These are phyloP conservation scores for Machaerirhynchus nigripectus DNA, from an alignment of 2,113 vertebrate species.

Conservation along the genomic window DNA sequence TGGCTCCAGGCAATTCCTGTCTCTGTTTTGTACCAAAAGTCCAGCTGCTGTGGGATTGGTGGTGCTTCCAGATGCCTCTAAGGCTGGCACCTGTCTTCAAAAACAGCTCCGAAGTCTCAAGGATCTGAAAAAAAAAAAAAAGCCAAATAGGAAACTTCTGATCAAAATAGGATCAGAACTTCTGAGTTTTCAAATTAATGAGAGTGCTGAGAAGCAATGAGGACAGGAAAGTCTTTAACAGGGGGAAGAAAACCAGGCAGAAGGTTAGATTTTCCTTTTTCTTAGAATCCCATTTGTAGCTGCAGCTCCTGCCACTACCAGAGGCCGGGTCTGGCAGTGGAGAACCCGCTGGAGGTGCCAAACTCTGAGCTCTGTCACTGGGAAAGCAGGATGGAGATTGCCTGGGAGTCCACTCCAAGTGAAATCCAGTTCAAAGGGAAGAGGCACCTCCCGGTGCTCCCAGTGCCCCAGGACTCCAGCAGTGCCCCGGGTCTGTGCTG, in stretches of 20 bases:
- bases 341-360: accelerated
- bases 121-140: neutral
- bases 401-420: neutral
- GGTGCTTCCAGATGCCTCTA: neutral
- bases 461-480: accelerated
- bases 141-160: neutral
- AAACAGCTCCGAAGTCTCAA: neutral
- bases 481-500: neutral
- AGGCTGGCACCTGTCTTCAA: neutral
- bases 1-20: neutral
- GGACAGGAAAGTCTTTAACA: neutral
- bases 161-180: neutral
- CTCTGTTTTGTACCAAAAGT: neutral
- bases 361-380: neutral
- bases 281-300: neutral
- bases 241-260: neutral
- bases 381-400: neutral
- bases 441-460: neutral
- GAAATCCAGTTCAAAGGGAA: neutral
- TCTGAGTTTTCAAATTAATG: neutral
- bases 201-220: neutral
- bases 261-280: neutral
- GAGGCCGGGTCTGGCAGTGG: neutral
- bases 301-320: neutral
- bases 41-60: neutral